Evolutionary conservation across 2,888 invertebrate genomes (phyloP), one percentile per base, ranked within the genome.

Genomic region (Torymus texanus): DNA sequence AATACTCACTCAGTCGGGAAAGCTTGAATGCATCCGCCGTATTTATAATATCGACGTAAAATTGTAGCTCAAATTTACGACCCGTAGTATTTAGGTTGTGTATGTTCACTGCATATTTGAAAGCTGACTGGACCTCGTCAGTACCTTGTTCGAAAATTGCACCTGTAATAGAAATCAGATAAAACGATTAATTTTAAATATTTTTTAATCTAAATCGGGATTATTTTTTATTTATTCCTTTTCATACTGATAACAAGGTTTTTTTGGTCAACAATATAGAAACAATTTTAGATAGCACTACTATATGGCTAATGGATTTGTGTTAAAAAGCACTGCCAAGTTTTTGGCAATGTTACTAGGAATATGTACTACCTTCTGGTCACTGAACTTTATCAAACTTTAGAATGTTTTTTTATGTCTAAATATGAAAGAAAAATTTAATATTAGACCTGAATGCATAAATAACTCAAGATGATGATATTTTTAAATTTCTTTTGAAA

Each of bases 1-100:
- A 58, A 65, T 68, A 95, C 97, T 95, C 91, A 97, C 97, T 96
- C 83, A 97, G 92, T 87, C 97, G 93, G 63, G 97, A 97, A 80
- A 97, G 92, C 90, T 97, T 97, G 92, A 97, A 97, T 81, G 97
- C 97, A 90, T 97, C 97, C 24, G 97, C 97, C 13, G 97, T 97
- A 90, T 97, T 96, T 90, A 97, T 97, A 87, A 97, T 95, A 89
- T 97, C 97, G 67, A 97, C 96, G 88, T 95, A 97, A 11, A 96
- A 96, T 89, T 96, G 95, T 73, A 97, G 92, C 89, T 97, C 97
- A 88, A 97, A 95, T 62, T 96, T 93, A 75, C 94, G 92, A 80
- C 94, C 94, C 82, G 95, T 94, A 83, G 95, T 94, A 88, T 97
- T 97, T 88, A 96, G 94, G 89, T 96, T 96, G 90, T 97, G 96